phyloP scores from a whole-genome alignment of 2,113 vertebrate species.

The Egretta garzetta region DNA sequence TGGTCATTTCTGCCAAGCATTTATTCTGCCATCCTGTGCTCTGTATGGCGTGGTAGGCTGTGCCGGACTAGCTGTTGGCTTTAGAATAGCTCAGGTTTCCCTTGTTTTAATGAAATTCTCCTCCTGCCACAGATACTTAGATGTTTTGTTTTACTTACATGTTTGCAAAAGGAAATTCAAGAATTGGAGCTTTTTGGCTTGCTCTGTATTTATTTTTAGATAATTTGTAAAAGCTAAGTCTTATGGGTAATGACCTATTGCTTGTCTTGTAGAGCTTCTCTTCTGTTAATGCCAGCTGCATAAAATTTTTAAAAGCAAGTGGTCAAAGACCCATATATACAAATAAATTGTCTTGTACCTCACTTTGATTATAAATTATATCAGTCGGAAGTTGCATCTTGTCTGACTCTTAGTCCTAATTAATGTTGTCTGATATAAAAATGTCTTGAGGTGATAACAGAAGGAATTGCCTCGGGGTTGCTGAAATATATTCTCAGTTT shows the following conservation, averaged over 20 bases:
- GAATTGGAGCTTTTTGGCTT: background rate
- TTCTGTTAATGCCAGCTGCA: background rate
- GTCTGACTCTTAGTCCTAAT: background rate
- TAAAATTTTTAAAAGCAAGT: background rate
- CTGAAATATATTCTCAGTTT: background rate
- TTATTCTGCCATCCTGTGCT: background rate
- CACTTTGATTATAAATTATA: background rate
- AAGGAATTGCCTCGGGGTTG: background rate
- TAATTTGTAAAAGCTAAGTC: background rate
- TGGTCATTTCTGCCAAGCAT: background rate
- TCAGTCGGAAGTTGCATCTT: background rate
- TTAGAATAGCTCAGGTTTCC: background rate
- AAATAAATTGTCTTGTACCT: background rate
- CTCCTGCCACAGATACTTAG: background rate
- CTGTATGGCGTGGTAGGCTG: background rate
- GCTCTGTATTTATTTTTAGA: background rate
- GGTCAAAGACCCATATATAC: background rate
- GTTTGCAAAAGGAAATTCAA: background rate
- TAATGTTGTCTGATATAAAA: background rate
- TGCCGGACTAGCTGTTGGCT: background rate
- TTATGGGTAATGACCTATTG: background rate
- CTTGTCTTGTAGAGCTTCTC: background rate
- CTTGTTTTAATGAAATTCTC: background rate
- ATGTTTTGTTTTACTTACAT: background rate
- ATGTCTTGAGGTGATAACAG: background rate